These are phyloP conservation scores for Lepidonotus clava DNA, from an alignment of 2,888 invertebrate species.

Conservation along the genomic window DNA sequence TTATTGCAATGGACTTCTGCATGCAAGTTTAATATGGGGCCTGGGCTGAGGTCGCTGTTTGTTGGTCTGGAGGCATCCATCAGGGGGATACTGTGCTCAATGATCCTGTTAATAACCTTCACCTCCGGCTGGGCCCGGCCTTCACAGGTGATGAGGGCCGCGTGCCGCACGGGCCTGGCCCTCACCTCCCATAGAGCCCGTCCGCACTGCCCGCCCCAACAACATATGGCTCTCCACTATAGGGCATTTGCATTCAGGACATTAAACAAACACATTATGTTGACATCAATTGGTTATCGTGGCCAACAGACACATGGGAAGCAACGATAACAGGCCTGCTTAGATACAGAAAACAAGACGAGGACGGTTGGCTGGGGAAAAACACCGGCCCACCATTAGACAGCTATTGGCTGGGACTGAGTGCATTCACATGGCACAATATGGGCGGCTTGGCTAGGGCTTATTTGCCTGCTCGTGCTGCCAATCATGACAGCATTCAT, in stretches of 20 bases:
- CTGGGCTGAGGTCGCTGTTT: too few relatives aligned
- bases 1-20: too few relatives aligned
- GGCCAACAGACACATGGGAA: not conserved
- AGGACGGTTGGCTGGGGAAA: not conserved
- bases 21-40: too few relatives aligned
- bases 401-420: not conserved
- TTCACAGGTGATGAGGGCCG: too few relatives aligned
- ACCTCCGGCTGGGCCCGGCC: too few relatives aligned
- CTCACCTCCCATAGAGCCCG: too few relatives aligned
- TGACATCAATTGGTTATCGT: constrained; percentile 36
- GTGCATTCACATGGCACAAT: constrained; percentile 9
- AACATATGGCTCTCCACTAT: constrained; percentile 27
- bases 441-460: not conserved
- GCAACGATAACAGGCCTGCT: not conserved
- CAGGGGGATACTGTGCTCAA: too few relatives aligned
- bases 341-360: constrained; percentile 14
- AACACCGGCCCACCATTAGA: not conserved
- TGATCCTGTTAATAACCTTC: too few relatives aligned
- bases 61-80: too few relatives aligned
- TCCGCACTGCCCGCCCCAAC: not conserved
- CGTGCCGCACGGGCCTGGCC: too few relatives aligned
- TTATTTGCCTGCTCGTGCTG: too few relatives aligned
- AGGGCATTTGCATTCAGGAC: not conserved
- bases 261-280: constrained; percentile 5
- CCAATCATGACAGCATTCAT: not conserved